These are phyloP conservation scores for Sus cebifrons DNA, from an alignment of 2,797 vertebrate species.

Conservation along the genomic window DNA sequence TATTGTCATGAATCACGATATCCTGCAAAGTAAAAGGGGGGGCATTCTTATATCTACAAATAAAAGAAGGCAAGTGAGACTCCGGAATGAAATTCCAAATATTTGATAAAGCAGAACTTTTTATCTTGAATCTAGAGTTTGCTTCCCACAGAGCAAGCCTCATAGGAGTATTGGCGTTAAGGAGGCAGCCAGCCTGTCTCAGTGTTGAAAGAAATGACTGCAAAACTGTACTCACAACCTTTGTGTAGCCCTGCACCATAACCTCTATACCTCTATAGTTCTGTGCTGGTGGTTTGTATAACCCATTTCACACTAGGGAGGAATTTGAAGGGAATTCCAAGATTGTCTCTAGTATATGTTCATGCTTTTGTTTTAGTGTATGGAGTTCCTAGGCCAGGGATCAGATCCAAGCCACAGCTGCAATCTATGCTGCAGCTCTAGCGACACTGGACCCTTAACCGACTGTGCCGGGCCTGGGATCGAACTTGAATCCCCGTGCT, in stretches of 20 bases:
- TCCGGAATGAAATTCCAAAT: slow-evolving; percentile 57
- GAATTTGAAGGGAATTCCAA: slow-evolving; percentile 54
- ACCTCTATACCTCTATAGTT: neutral
- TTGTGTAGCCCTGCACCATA: neutral
- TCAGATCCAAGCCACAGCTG: too few relatives aligned
- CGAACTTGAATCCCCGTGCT: too few relatives aligned
- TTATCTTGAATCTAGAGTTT: slow-evolving; percentile 51
- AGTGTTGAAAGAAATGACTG: neutral
- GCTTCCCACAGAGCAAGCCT: neutral
- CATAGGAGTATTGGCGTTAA: neutral
- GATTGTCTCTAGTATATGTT: neutral
- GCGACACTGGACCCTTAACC: too few relatives aligned
- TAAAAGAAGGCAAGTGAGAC: slow-evolving; percentile 28
- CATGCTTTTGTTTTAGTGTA: neutral
- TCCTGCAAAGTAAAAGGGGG: neutral
- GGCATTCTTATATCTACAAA: slow-evolving; percentile 43
- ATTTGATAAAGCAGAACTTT: slow-evolving; percentile 14
- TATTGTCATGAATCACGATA: slow-evolving; percentile 46
- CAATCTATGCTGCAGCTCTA: too few relatives aligned
- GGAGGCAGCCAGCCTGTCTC: neutral
- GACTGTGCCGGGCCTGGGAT: too few relatives aligned
- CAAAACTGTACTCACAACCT: neutral
- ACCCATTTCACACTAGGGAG: neutral
- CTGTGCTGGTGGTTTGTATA: neutral
- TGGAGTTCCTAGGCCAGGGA: too few relatives aligned